Base-by-base conservation (phyloP, 2,797 vertebrate genomes). In the Neosalanx taihuensis region DNA sequence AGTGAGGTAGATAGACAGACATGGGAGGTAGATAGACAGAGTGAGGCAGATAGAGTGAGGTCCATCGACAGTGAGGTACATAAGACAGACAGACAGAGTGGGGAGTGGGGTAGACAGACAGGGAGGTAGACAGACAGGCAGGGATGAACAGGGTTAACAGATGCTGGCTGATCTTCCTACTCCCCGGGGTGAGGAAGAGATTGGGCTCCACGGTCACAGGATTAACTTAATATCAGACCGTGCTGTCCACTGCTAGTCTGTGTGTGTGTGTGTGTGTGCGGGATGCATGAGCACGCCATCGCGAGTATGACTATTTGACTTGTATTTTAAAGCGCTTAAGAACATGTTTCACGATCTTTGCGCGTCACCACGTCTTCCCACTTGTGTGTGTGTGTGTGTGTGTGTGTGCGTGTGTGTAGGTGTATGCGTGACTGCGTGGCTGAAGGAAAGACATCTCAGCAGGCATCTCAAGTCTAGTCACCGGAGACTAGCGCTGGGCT, bases 151-250 rank as follows among this genome's bases (percentile, higher is more conserved):
- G 73, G 46, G 35, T 15, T 83, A 86, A 88, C 88, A 90, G 88
- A 91, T 89, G 89, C 85, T 83, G 58, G 75, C 82, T 82, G 79
- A 89, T 89, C 86, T 85, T 81, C 77, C 75, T 71, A 33, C 57
- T 83, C 84, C 82, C 77, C 12, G 15, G 86, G 86, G 84, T 81
- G 75, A 85, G 89, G 87, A 88, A 87, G 84, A 85, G 90, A 90
- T 90, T 90, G 91, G 92, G 88, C 91, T 92, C 87, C 88, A 87
- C 85, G 88, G 90, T 93, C 89, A 87, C 83, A 64, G 85, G 90
- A 93, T 94, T 93, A 94, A 83, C 89, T 79, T 72, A 79, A 78
- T 84, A 79, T 86, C 79, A 83, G 75, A 82, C 70, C 82, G 83
- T 85, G 81, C 82, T 83, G 83, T 84, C 84, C 77, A 81, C 74